phyloP scores from a whole-genome alignment of 1,140 invertebrate genomes.

The Tribolium madens region DNA sequence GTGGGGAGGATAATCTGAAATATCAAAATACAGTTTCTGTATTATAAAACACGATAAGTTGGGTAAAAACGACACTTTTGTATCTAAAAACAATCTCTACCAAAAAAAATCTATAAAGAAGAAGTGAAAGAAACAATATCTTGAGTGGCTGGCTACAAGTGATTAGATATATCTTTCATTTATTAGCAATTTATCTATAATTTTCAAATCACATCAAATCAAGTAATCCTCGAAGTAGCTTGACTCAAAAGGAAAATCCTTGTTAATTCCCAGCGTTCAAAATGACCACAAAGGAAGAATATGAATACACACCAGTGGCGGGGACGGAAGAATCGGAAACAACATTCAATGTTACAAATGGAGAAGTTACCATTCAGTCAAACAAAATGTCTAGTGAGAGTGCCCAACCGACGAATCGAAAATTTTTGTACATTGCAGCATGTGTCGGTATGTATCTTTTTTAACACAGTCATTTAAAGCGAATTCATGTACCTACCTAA shows the following conservation, averaged over 20 bases:
- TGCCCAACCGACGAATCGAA: conserved; percentile 25
- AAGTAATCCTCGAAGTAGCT: background rate
- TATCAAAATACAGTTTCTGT: no score
- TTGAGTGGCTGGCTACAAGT: no score
- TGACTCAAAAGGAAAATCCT: background rate
- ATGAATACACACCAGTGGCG: conserved; percentile 42
- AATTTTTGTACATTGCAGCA: conserved; percentile 55
- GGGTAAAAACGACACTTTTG: no score
- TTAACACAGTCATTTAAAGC: no score
- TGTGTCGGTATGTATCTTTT: conserved; percentile 51
- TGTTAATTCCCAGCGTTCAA: background rate
- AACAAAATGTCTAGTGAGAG: conserved; percentile 24
- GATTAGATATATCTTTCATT: no score
- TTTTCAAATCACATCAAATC: background rate
- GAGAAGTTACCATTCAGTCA: conserved; percentile 12
- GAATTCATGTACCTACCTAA: no score
- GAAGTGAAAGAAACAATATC: no score
- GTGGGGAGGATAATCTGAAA: no score
- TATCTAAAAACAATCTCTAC: no score
- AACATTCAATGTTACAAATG: conserved; percentile 15
- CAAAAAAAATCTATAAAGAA: no score
- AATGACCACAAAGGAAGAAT: conserved; percentile 33
- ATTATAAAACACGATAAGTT: no score
- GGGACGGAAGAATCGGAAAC: conserved; percentile 26
- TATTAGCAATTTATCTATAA: background rate